These are phyloP conservation scores for Dryadula phaetusa DNA, from an alignment of 2,888 invertebrate genomes.

Conservation along the genomic window DNA sequence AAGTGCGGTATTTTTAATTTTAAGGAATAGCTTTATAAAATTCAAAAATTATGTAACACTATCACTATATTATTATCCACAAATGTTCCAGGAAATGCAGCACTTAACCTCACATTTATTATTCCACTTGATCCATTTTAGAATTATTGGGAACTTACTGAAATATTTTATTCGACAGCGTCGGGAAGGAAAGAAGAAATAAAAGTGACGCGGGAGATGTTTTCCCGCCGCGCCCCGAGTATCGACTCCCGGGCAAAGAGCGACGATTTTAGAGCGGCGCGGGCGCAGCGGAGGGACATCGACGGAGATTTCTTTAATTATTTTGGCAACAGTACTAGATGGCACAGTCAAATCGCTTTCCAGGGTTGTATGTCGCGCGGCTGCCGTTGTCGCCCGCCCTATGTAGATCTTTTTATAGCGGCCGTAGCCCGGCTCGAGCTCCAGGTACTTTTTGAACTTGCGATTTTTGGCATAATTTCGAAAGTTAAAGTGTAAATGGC, in stretches of 20 bases:
- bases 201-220: constrained; percentile 84
- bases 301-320: constrained; percentile 89
- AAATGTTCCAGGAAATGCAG: constrained; percentile 58
- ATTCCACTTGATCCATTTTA: constrained; percentile 66
- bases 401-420: constrained; percentile 84
- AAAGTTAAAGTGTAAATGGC: constrained; percentile 16
- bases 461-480: constrained; percentile 48
- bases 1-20: constrained; percentile 85
- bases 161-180: constrained; percentile 80
- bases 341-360: constrained; percentile 83
- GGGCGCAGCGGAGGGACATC: constrained; percentile 86
- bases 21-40: constrained; percentile 62
- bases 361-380: constrained; percentile 83
- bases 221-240: constrained; percentile 84
- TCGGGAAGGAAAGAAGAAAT: constrained; percentile 84
- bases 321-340: constrained; percentile 89
- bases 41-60: constrained; percentile 80
- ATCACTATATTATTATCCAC: constrained; percentile 72
- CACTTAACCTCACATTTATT: constrained; percentile 69
- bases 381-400: constrained; percentile 74
- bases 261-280: constrained; percentile 85
- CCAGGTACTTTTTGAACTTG: constrained; percentile 63
- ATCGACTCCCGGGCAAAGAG: constrained; percentile 84
- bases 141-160: constrained; percentile 72
- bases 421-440: constrained; percentile 80